Conservation (phyloP, 2,797 vertebrate species). For the Siniperca scherzeri region DNA sequence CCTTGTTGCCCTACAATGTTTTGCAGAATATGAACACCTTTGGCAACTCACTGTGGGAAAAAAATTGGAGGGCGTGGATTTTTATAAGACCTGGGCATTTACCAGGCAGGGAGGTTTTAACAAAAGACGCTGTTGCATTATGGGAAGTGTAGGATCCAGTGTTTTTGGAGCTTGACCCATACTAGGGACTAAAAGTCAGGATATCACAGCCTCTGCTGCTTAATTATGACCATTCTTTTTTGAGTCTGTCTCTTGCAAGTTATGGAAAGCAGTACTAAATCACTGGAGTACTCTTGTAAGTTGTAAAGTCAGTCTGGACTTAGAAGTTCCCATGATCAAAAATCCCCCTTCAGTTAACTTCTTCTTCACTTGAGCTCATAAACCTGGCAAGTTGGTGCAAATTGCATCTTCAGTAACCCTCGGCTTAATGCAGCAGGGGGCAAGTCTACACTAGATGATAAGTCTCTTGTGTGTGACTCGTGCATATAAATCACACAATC, state of each 20-base stretch:
- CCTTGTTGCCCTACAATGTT: too few species aligned
- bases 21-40: too few species aligned
- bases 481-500: constrained; percentile 49
- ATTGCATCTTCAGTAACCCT: constrained; percentile 23
- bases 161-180: background rate
- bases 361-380: constrained; percentile 25
- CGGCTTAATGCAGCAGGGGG: constrained; percentile 2
- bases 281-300: background rate
- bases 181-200: background rate
- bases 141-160: background rate
- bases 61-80: background rate
- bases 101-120: background rate
- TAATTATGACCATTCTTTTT: background rate
- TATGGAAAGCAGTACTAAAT: constrained; percentile 8
- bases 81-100: background rate
- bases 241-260: background rate
- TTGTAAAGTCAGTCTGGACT: background rate
- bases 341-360: constrained; percentile 29
- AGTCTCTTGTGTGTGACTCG: constrained; percentile 41
- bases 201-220: background rate
- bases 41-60: too few species aligned
- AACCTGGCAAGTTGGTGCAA: background rate
- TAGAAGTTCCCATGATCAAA: constrained; percentile 29
- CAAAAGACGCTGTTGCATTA: background rate
- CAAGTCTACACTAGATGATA: constrained; percentile 10